A percentile compares a stretch with the other conserved stretches of the same genome.
These are phyloP conservation scores for Rhinella marina DNA, from an alignment of 2,797 vertebrate genomes.

Conservation along the genomic window DNA sequence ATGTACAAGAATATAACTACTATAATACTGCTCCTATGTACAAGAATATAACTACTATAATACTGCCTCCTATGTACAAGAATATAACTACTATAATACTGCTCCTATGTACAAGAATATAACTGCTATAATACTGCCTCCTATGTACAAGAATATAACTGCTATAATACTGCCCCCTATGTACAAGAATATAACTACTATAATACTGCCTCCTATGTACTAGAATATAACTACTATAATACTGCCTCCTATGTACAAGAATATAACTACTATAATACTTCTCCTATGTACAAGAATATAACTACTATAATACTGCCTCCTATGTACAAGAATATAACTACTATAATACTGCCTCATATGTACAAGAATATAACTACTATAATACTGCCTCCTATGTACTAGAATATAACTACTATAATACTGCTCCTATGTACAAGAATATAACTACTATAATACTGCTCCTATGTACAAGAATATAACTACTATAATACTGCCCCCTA, in stretches of 20 bases:
- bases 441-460: not conserved
- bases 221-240: slow-evolving; percentile 8
- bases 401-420: slow-evolving; percentile 6
- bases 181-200: slow-evolving; percentile 8
- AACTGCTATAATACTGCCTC: not conserved
- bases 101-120: not conserved
- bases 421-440: not conserved
- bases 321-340: not conserved
- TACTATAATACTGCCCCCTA: slow-evolving; percentile 1
- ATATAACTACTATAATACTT: slow-evolving; percentile 2
- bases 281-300: not conserved
- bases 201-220: not conserved
- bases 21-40: not conserved
- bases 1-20: slow-evolving; percentile 4
- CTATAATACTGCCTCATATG: not conserved
- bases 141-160: not conserved
- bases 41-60: slow-evolving; percentile 5
- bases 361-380: slow-evolving; percentile 8
- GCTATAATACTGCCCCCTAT: no score
- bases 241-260: not conserved
- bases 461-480: slow-evolving; percentile 1
- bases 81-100: slow-evolving; percentile 9
- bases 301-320: slow-evolving; percentile 2
- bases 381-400: not conserved
- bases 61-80: not conserved